These are phyloP conservation scores for Tarsius wallacei DNA, from an alignment of 2,797 vertebrate species.

Conservation along the genomic window DNA sequence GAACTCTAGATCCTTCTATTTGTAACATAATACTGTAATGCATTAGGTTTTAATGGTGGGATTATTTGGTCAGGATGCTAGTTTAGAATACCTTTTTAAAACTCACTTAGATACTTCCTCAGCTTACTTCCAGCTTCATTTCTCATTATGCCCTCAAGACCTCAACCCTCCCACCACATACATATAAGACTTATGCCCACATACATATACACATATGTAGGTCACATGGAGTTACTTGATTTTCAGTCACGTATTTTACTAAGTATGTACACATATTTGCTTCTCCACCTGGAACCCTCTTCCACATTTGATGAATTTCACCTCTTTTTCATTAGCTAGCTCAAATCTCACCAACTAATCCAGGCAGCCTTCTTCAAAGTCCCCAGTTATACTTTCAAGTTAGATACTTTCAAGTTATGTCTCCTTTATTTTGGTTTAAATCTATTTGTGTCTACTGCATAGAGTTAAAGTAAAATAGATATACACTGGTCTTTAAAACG, in stretches of 20 bases:
- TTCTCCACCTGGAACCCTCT: neutral
- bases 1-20: neutral
- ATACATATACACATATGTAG: neutral
- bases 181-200: neutral
- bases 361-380: neutral
- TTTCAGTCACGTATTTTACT: neutral
- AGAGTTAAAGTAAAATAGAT: constrained; percentile 29
- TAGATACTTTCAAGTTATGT: neutral
- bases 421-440: constrained; percentile 22
- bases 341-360: neutral
- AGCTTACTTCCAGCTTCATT: neutral
- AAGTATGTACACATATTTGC: neutral
- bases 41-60: neutral
- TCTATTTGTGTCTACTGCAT: neutral
- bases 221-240: neutral
- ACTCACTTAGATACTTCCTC: neutral
- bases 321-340: neutral
- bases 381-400: neutral
- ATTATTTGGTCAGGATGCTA: neutral
- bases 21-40: neutral
- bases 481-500: neutral
- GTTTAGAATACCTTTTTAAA: neutral
- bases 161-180: neutral
- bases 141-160: neutral
- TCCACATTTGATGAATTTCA: neutral